Evolutionary conservation across 2,888 invertebrate genomes (phyloP).

Genomic region (Philonicus albiceps): DNA sequence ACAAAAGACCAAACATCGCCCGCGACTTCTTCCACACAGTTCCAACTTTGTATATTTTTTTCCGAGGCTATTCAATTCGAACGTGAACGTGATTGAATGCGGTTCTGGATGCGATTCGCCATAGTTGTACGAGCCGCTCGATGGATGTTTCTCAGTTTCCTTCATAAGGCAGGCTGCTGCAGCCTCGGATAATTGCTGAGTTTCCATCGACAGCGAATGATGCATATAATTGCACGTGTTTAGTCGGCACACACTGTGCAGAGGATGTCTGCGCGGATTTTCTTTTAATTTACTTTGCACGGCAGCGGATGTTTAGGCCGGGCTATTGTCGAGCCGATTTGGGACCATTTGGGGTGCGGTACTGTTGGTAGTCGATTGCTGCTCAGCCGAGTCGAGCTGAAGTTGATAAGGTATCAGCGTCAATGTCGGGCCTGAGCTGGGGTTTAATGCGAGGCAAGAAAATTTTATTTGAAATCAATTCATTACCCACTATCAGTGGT

Average conservation of each 20-base stretch:
- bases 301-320: background rate
- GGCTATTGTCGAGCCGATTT: background rate
- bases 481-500: background rate
- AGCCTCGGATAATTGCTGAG: background rate
- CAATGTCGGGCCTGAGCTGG: background rate
- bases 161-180: background rate
- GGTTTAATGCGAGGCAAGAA: background rate
- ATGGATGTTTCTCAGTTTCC: background rate
- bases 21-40: background rate
- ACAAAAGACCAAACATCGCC: background rate
- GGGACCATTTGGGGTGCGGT: background rate
- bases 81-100: constrained; percentile 14
- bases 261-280: background rate
- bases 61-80: background rate
- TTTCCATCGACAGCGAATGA: background rate
- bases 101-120: background rate
- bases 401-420: background rate
- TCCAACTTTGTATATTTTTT: background rate
- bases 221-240: constrained; percentile 19
- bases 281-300: background rate
- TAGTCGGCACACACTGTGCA: background rate
- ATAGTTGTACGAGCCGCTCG: background rate
- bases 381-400: background rate
- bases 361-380: background rate
- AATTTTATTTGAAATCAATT: background rate